Conservation (phyloP, 2,113 vertebrate species). For the Hipposideros armiger region DNA sequence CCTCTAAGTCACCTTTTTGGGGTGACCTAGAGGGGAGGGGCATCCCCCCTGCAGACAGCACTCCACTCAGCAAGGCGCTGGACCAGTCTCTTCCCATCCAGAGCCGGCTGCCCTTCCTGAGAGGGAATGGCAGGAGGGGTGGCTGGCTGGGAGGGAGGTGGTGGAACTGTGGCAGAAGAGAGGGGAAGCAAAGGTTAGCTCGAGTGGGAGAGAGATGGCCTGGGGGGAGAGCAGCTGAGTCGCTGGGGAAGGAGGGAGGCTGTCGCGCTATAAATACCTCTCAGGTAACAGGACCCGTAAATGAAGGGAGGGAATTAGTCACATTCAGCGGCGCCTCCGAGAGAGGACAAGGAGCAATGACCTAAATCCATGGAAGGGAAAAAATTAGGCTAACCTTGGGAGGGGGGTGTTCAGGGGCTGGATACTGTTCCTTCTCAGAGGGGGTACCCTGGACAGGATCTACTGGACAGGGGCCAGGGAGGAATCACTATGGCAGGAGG, state of each 20-base stretch:
- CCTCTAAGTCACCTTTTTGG: not conserved
- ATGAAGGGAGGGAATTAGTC: constrained; percentile 87
- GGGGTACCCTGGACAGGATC: not conserved
- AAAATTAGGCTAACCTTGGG: constrained; percentile 80
- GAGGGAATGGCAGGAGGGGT: not conserved
- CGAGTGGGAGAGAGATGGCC: constrained; percentile 51
- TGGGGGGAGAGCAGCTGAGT: constrained; percentile 68
- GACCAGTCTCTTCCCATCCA: not conserved
- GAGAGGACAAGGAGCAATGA: constrained; percentile 86
- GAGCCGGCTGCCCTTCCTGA: not conserved
- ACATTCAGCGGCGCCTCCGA: constrained; percentile 72
- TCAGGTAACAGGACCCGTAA: constrained; percentile 86
- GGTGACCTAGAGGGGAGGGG: not conserved
- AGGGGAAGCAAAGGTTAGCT: constrained; percentile 57
- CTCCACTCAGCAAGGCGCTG: not conserved
- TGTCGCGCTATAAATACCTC: constrained; percentile 86
- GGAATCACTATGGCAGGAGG: not conserved
- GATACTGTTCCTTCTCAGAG: constrained; percentile 28
- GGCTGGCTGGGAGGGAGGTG: not conserved
- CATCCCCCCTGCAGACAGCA: not conserved
- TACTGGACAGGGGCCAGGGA: not conserved
- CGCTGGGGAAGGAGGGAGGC: constrained; percentile 57
- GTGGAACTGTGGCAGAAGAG: not conserved
- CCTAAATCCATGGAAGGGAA: constrained; percentile 85
- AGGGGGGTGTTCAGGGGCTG: constrained; percentile 18